Base-by-base conservation (phyloP, 2,888 invertebrate genomes). In the Drosophila meridiana region DNA sequence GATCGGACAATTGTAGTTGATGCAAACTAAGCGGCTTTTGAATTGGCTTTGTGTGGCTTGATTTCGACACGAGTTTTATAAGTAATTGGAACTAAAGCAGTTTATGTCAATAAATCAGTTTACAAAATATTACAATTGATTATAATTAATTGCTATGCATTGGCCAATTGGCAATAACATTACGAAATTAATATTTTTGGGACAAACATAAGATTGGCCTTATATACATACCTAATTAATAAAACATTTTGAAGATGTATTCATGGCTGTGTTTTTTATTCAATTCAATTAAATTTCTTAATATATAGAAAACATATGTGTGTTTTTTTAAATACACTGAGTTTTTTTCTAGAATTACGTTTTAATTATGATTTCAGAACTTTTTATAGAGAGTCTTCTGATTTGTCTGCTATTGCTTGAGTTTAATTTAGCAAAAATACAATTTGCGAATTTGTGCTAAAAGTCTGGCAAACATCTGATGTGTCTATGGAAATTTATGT, bases 31-130 rank as follows among this genome's bases (percentile, higher is more conserved):
- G 77, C 61, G 30, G 68, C 75, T 78, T 78, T 57, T 63, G 34
- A 73, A 78, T 58, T 64, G 43, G 36, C 62, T 64, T 78, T 73
- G 67, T 72, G 28, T 38, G 55, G 47, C 56, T 69, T 64, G 69
- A 73, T 78, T 78, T 78, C 69, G 66, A 53, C 59, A 66, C 34
- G 56, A 20, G 63, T 68, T 63, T 64, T 59, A 38, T 52, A 56
- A 63, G 65, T 74, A 78, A 82, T 82, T 82, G 80, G 52, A 64
- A 74, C 75, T 78, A 64, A 60, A 69, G 74, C 65, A 45, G 53
- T 59, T 56, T 59, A 52, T 69, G 68, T 65, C 74, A 78, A 82
- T 78, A 82, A 73, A 62, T 73, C 61, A 81, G 45, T 57, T 68
- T 59, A 45, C 61, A 73, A 61, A 65, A 36, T 11, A 60, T 32